phyloP scores from a whole-genome alignment of 2,797 vertebrate genomes.

The Pangasius larnaudii region DNA sequence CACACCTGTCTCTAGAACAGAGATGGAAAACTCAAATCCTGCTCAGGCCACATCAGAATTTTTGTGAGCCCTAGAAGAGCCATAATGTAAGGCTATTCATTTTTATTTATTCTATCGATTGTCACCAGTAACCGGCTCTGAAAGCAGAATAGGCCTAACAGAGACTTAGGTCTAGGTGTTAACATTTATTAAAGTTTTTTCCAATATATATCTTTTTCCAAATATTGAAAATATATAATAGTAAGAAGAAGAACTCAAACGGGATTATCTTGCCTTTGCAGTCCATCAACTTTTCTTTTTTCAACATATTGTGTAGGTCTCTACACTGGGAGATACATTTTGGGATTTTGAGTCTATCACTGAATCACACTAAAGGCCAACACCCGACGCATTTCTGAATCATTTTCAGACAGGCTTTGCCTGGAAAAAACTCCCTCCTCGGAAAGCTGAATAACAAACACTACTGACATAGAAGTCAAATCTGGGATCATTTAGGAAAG shows the following conservation, averaged over 20 bases:
- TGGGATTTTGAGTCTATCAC: not conserved
- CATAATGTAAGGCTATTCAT: not conserved
- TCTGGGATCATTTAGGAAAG: conserved; percentile 26
- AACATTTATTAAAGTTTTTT: not conserved
- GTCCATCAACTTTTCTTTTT: conserved; percentile 59
- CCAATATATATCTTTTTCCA: not conserved
- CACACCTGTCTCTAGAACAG: conserved; percentile 55
- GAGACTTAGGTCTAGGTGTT: not conserved
- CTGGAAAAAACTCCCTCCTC: conserved; percentile 21
- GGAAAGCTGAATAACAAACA: conserved; percentile 26
- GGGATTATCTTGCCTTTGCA: not conserved
- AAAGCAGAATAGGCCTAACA: not conserved
- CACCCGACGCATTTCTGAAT: not conserved
- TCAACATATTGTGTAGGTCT: not conserved
- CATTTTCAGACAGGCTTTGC: not conserved
- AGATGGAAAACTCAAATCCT: conserved; percentile 15
- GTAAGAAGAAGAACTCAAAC: not conserved
- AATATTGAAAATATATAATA: not conserved
- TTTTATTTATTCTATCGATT: conserved; percentile 7
- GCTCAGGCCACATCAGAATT: not conserved
- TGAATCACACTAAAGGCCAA: not conserved
- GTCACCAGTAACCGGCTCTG: not conserved
- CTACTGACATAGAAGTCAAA: conserved; percentile 31
- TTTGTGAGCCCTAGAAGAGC: not conserved
- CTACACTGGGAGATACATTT: not conserved